Percentiles rank a stretch among this genome's conserved stretches.
Conservation (phyloP, 2,888 invertebrate genomes). For the Creontiades dilutus region DNA sequence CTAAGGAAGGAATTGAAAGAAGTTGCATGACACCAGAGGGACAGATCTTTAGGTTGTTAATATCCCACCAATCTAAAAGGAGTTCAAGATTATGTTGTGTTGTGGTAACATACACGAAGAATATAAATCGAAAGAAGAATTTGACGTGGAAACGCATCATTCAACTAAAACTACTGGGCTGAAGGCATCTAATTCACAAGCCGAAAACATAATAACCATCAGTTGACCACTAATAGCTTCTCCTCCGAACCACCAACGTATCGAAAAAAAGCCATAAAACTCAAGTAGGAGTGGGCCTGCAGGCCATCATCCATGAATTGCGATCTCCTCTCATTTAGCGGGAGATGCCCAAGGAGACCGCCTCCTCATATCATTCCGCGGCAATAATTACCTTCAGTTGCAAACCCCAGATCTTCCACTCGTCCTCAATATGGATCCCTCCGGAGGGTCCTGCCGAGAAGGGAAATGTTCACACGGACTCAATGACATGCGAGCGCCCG, state of each 20-base stretch:
- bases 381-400: constrained; percentile 10
- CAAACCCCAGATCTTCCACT: constrained; percentile 21
- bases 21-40: too few species aligned
- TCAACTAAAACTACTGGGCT: neutral
- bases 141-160: too few species aligned
- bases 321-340: constrained; percentile 8
- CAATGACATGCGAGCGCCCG: constrained; percentile 54
- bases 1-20: too few species aligned
- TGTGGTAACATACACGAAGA: too few species aligned
- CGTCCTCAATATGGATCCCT: constrained; percentile 3
- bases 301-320: neutral
- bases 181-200: neutral
- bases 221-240: neutral
- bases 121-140: too few species aligned
- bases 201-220: constrained; percentile 6
- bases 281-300: neutral
- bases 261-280: neutral
- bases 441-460: constrained; percentile 14
- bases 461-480: constrained; percentile 47
- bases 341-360: constrained; percentile 7
- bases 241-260: neutral
- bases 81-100: too few species aligned
- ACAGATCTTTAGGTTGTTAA: too few species aligned
- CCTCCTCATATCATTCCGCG: constrained; percentile 14
- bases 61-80: too few species aligned